Evolutionary conservation across 2,113 vertebrate genomes (phyloP), one percentile per base, ranked within the genome.

Genomic region (Myodes glareolus): DNA sequence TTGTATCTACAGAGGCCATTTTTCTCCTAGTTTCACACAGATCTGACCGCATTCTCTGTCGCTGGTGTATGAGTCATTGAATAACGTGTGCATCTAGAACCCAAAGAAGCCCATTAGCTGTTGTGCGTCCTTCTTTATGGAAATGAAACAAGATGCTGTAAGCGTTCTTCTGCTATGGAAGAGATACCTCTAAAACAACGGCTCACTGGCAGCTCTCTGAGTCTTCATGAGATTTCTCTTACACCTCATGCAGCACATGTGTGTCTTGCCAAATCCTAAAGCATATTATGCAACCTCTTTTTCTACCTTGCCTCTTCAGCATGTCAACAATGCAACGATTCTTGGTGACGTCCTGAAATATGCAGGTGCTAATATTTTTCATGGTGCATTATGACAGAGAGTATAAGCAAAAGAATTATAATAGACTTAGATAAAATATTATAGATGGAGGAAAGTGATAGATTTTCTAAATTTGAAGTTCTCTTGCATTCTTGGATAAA

Each of bases 151-250:
- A 91, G 9, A 52, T 55, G 7, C 29, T 94, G 2, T 39, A 88
- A 47, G 7, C 42, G 55, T 81, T 96, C 55, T 81, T 96, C 55
- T 94, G 58, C 19, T 92, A 33, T 52, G 42, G 33, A 88, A 82
- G 16, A 14, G 45, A 68, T 87, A 80, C 4, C 55, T 12, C n/a
- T 19, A 95, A 90, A 55, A 63, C 25, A 45, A 42, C 61, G 86
- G 73, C 67, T 95, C 73, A 87, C n/a, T 91, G 75, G 31, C 55
- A 90, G 31, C 10, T 55, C 21, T 63, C 67, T 61, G 61, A 93
- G 80, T 70, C 19, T 75, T 70, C 58, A 8, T 76, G 65, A 61
- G n/a, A 61, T 81, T 90, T 95, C 31, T 80, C 14, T 95, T 94
- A 95, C 5, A 84, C 27, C 13, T 33, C 12, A 42, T 77, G 61